A percentile compares a stretch with the other conserved stretches of the same genome.
These are phyloP conservation scores for Oreocharis arfaki DNA, from an alignment of 2,113 vertebrate species.

Conservation along the genomic window DNA sequence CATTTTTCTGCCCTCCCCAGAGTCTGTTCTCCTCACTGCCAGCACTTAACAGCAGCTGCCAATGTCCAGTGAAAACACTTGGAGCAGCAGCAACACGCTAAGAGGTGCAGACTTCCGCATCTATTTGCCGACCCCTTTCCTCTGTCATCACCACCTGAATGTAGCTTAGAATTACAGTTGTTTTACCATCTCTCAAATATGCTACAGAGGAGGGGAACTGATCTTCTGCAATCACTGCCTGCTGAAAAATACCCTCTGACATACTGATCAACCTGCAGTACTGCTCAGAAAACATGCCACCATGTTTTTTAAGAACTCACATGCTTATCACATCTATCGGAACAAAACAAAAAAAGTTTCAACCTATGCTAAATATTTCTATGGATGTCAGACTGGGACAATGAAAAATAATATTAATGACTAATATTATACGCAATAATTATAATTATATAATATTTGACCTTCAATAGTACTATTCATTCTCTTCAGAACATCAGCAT, in stretches of 20 bases:
- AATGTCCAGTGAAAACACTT: neutral
- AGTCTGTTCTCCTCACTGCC: neutral
- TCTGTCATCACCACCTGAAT: neutral
- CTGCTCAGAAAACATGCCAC: neutral
- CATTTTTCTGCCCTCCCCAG: neutral
- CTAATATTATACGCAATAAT: neutral
- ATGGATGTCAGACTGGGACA: neutral
- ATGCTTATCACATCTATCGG: neutral
- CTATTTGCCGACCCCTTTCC: neutral
- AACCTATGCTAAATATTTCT: neutral
- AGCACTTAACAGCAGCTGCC: neutral
- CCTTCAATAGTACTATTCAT: neutral
- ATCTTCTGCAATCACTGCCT: neutral
- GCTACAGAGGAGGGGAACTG: neutral
- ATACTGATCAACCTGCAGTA: neutral
- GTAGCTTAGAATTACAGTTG: neutral
- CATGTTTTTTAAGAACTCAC: neutral
- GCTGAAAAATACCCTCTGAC: neutral
- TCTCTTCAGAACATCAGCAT: neutral
- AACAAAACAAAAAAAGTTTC: neutral
- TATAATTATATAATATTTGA: neutral
- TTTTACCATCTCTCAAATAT: neutral
- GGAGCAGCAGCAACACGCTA: neutral
- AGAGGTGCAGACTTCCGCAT: neutral
- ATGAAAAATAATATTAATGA: neutral